Evolutionary conservation across 2,888 invertebrate genomes (phyloP).

Genomic region (Schizotus pectinicornis): DNA sequence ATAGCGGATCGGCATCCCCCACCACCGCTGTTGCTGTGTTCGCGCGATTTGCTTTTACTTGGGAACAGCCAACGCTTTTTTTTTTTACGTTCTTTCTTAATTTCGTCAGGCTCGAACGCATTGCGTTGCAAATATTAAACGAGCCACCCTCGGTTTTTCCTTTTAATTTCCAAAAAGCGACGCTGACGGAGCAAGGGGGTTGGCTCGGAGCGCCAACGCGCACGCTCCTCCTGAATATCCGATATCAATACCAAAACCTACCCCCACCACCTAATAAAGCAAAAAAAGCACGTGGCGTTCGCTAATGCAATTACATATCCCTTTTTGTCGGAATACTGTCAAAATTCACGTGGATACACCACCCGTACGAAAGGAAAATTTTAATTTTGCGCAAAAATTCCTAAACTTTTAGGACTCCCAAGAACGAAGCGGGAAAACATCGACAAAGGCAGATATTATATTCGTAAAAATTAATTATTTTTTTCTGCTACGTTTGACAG

Average conservation of each 20-base stretch:
- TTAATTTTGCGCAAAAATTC: background rate
- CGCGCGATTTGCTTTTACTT: slow-evolving; percentile 29
- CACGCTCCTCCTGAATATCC: slow-evolving; percentile 46
- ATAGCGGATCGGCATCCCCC: slow-evolving; percentile 45
- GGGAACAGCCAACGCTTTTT: slow-evolving; percentile 9
- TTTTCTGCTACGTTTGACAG: background rate
- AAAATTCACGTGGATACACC: slow-evolving; percentile 36
- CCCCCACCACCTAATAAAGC: slow-evolving; percentile 40
- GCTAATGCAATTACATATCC: slow-evolving; percentile 47
- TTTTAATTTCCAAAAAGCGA: slow-evolving; percentile 38
- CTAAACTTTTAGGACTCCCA: too few species aligned
- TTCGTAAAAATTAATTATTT: background rate
- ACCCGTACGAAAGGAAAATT: background rate
- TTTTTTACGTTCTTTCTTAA: slow-evolving; percentile 29
- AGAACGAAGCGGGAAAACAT: too few species aligned
- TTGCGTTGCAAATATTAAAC: slow-evolving; percentile 26
- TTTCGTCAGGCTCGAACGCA: slow-evolving; percentile 23
- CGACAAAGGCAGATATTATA: background rate
- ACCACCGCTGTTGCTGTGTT: slow-evolving; percentile 38
- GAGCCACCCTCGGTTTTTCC: slow-evolving; percentile 27
- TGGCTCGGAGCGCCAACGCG: slow-evolving; percentile 40
- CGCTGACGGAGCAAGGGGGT: slow-evolving; percentile 36
- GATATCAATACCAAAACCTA: slow-evolving; percentile 54
- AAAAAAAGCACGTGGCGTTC: slow-evolving; percentile 54
- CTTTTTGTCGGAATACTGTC: slow-evolving; percentile 38